phyloP scores from a whole-genome alignment of 2,113 vertebrate species.

The Apistogramma diplotaenia region DNA sequence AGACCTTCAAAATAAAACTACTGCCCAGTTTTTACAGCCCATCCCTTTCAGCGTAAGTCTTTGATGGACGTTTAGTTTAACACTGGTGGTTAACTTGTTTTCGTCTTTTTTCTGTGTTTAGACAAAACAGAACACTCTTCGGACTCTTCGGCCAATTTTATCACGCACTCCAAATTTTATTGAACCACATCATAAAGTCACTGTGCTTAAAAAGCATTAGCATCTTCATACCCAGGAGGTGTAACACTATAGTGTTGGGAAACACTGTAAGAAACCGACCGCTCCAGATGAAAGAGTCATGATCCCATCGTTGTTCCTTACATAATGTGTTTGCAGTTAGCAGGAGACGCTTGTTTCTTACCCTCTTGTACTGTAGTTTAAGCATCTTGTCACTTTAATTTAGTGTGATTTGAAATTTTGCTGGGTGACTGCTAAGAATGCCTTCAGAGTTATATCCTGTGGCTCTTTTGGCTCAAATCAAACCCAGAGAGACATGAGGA shows the following conservation, averaged over 20 bases:
- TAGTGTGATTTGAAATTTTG: constrained; percentile 79
- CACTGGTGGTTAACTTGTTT: neutral
- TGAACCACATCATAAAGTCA: constrained; percentile 36
- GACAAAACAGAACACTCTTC: neutral
- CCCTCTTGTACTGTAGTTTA: constrained; percentile 74
- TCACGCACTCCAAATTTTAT: neutral
- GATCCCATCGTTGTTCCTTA: constrained; percentile 29
- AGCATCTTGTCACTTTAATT: constrained; percentile 81
- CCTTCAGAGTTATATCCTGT: constrained; percentile 77
- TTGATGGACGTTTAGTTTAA: neutral
- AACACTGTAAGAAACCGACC: constrained; percentile 60
- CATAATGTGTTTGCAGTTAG: constrained; percentile 78
- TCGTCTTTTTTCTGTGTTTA: neutral
- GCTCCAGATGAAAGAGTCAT: constrained; percentile 63
- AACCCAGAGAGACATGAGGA: constrained; percentile 81
- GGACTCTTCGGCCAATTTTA: neutral
- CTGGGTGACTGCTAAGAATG: constrained; percentile 78
- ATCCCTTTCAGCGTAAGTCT: neutral
- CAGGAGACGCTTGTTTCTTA: constrained; percentile 79
- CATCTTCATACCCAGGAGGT: constrained; percentile 42
- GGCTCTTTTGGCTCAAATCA: constrained; percentile 83
- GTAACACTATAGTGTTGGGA: constrained; percentile 71
- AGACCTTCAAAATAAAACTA: neutral
- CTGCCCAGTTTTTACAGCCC: neutral
- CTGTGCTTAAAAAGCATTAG: constrained; percentile 21